Percentiles rank a stretch among this genome's conserved stretches.
phyloP scores from a whole-genome alignment of 2,888 invertebrate genomes.

The Lysandra coridon region DNA sequence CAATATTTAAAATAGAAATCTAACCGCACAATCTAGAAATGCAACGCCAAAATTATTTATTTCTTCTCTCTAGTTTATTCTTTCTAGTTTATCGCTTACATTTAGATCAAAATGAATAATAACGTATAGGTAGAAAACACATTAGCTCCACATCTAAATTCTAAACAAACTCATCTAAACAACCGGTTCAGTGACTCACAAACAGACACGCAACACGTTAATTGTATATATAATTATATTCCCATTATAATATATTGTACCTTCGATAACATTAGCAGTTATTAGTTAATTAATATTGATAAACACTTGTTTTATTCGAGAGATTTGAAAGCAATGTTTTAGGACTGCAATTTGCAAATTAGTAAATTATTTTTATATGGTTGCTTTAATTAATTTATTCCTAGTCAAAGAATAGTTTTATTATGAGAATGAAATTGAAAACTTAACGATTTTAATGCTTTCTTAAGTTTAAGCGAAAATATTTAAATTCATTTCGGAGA shows the following conservation, averaged over 20 bases:
- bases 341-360: not conserved
- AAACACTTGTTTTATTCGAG: not conserved
- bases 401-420: too few species aligned
- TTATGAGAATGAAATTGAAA: not conserved
- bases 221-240: slow-evolving; percentile 12
- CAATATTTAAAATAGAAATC: too few species aligned
- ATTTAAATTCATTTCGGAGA: too few species aligned
- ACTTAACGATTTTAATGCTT: not conserved
- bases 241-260: slow-evolving; percentile 15
- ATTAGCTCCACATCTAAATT: slow-evolving; percentile 7
- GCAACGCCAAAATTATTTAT: too few species aligned
- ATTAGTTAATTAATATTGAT: slow-evolving; percentile 7
- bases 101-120: too few species aligned
- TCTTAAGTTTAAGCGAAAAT: too few species aligned
- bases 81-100: too few species aligned
- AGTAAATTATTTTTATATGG: not conserved
- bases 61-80: too few species aligned
- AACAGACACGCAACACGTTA: slow-evolving; percentile 12
- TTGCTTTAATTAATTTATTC: not conserved
- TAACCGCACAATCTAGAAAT: too few species aligned
- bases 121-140: too few species aligned
- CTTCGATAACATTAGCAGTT: not conserved
- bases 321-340: not conserved
- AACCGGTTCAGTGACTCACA: slow-evolving; percentile 23
- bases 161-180: not conserved